These are phyloP conservation scores for Atlantisia rogersi DNA, from an alignment of 2,113 vertebrate genomes.

Conservation along the genomic window DNA sequence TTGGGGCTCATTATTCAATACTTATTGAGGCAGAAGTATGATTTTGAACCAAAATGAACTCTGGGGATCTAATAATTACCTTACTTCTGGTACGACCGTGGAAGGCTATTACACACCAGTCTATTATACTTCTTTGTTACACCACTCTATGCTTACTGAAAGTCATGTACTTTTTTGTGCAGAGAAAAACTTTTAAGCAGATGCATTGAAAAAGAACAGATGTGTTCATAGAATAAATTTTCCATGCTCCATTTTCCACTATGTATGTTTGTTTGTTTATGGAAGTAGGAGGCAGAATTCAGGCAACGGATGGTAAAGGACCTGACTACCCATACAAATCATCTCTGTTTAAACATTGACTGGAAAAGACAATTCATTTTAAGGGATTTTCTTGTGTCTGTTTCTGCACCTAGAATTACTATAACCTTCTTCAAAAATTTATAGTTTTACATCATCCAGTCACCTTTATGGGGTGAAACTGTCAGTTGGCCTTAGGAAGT, in stretches of 20 bases:
- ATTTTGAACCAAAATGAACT: conserved; percentile 69
- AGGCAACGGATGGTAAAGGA: background rate
- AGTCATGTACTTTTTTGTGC: background rate
- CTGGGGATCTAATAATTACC: conserved; percentile 62
- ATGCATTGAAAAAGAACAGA: conserved; percentile 43
- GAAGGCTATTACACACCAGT: conserved; percentile 29
- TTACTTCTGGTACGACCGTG: conserved; percentile 16
- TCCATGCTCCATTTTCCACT: conserved; percentile 31
- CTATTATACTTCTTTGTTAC: background rate
- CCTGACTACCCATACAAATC: background rate
- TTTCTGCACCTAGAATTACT: background rate
- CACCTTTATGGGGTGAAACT: background rate
- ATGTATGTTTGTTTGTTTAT: background rate
- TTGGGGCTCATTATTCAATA: conserved; percentile 53
- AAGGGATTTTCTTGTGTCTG: background rate
- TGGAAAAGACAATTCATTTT: background rate
- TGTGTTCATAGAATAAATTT: conserved; percentile 27
- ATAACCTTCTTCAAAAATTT: background rate
- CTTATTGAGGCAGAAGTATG: conserved; percentile 58
- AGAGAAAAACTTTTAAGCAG: conserved; percentile 39
- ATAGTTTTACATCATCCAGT: background rate
- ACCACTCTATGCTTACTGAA: conserved; percentile 19
- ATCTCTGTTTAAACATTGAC: background rate
- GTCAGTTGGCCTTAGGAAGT: background rate
- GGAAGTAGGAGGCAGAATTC: background rate